A percentile compares a stretch with the other conserved stretches of the same genome.
Evolutionary conservation across 2,888 invertebrate genomes (phyloP).

Genomic region (Aleiodes testaceus): DNA sequence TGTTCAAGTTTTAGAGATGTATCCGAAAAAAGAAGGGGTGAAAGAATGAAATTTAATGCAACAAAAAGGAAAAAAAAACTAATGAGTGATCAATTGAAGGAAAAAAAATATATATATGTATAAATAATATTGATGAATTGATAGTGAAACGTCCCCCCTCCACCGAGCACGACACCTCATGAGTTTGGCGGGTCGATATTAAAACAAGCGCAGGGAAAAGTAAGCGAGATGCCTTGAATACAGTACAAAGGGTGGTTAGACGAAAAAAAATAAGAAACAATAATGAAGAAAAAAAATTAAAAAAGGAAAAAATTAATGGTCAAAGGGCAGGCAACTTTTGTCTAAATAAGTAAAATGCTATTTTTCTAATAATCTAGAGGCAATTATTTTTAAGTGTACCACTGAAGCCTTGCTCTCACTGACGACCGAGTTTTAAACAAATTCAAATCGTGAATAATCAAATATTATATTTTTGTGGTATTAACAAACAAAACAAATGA

Average conservation of each 20-base stretch:
- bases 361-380: conserved; percentile 64
- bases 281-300: conserved; percentile 36
- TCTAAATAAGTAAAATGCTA: conserved; percentile 71
- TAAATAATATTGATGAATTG: conserved; percentile 32
- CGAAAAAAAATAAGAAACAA: conserved; percentile 41
- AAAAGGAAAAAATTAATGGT: conserved; percentile 58
- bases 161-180: conserved; percentile 34
- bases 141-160: conserved; percentile 34
- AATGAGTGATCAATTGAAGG: conserved; percentile 33
- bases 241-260: conserved; percentile 69
- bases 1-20: conserved; percentile 72
- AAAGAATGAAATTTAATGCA: conserved; percentile 44
- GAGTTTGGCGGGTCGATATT: conserved; percentile 33
- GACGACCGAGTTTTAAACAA: conserved; percentile 52
- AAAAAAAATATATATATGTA: conserved; percentile 30
- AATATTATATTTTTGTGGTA: conserved; percentile 1
- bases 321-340: conserved; percentile 72
- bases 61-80: conserved; percentile 49
- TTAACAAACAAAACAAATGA: background rate
- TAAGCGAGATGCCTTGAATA: conserved; percentile 74
- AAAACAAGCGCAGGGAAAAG: conserved; percentile 65
- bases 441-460: conserved; percentile 39
- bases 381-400: conserved; percentile 69
- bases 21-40: conserved; percentile 58
- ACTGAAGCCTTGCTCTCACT: conserved; percentile 73